A percentile compares a stretch with the other conserved stretches of the same genome.
Conservation (phyloP, 2,888 invertebrate species). For the Hemithea aestivaria region DNA sequence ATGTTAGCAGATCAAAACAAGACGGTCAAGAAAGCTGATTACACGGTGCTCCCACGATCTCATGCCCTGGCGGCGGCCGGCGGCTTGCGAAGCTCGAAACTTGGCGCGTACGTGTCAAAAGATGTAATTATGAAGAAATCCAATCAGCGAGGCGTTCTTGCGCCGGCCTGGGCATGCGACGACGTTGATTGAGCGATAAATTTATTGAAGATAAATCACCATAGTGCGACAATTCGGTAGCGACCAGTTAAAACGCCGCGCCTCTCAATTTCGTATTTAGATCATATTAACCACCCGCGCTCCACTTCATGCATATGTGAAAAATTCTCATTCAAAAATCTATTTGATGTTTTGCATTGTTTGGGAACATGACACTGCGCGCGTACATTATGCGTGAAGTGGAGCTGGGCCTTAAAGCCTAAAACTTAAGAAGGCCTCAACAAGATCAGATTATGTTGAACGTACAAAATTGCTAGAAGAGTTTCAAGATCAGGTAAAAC, state of each 20-base stretch:
- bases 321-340: too few species aligned
- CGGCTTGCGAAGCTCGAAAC: constrained; percentile 70
- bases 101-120: constrained; percentile 77
- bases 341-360: too few species aligned
- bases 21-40: constrained; percentile 74
- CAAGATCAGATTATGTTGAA: too few species aligned
- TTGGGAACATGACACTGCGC: too few species aligned
- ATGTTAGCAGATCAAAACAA: constrained; percentile 63
- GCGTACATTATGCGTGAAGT: too few species aligned
- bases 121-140: constrained; percentile 79
- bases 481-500: too few species aligned
- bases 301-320: too few species aligned
- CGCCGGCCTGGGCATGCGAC: constrained; percentile 51
- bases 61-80: constrained; percentile 65
- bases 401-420: too few species aligned
- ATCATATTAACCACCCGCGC: too few species aligned
- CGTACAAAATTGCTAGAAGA: too few species aligned
- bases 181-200: constrained; percentile 75
- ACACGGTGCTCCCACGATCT: constrained; percentile 77
- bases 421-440: too few species aligned
- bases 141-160: constrained; percentile 65
- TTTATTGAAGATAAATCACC: constrained; percentile 72
- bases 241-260: constrained; percentile 40
- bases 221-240: constrained; percentile 70
- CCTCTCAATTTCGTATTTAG: constrained; percentile 16